Evolutionary conservation across 2,797 vertebrate genomes (phyloP).

Genomic region (Tragopan temminckii): DNA sequence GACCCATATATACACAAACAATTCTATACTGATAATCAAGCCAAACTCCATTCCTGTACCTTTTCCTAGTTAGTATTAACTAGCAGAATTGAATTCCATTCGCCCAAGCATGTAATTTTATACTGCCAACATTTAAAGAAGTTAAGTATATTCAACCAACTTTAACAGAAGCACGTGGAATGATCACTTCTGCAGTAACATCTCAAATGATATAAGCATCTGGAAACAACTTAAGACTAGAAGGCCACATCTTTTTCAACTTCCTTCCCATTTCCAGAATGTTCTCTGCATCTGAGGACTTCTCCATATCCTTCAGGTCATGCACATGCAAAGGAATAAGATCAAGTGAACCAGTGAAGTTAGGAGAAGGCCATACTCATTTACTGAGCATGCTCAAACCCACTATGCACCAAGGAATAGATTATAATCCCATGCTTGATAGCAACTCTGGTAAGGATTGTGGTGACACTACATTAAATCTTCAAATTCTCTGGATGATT

Average conservation of each 20-base stretch:
- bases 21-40: not conserved
- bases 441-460: not conserved
- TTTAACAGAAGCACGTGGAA: constrained; percentile 1
- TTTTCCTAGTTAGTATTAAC: constrained; percentile 2
- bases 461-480: constrained; percentile 20
- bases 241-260: constrained; percentile 11
- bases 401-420: constrained; percentile 60
- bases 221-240: constrained; percentile 21
- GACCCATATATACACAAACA: not conserved
- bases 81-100: constrained; percentile 19
- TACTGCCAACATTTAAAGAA: not conserved
- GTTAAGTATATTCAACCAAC: not conserved
- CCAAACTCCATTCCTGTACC: not conserved
- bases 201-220: not conserved
- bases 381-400: constrained; percentile 86
- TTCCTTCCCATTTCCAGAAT: constrained; percentile 48
- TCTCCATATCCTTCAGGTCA: constrained; percentile 74
- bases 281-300: constrained; percentile 59
- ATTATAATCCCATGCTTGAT: not conserved
- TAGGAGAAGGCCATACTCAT: constrained; percentile 59
- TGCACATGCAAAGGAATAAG: constrained; percentile 82
- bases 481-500: constrained; percentile 14
- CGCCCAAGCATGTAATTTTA: not conserved
- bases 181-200: constrained; percentile 6
- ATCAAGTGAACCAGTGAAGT: constrained; percentile 47